Conservation (phyloP, 2,113 vertebrate species). For the Rattus rattus region DNA sequence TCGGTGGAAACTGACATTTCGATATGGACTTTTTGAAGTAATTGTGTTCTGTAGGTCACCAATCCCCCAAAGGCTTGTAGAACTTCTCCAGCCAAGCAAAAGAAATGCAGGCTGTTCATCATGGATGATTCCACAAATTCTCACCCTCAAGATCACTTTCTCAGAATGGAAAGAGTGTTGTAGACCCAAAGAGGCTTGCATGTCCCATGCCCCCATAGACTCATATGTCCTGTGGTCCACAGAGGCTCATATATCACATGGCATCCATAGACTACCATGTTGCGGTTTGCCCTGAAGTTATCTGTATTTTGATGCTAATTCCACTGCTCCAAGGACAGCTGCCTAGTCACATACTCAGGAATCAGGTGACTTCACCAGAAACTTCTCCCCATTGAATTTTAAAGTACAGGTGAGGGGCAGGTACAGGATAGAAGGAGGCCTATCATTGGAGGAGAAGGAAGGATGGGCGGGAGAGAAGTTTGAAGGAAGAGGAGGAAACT, state of each 20-base stretch:
- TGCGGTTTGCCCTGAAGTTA: too few relatives aligned
- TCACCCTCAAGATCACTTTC: background rate
- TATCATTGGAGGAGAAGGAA: too few relatives aligned
- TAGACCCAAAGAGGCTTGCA: background rate
- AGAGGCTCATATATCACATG: background rate
- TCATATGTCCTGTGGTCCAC: background rate
- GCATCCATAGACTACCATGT: too few relatives aligned
- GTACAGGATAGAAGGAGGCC: too few relatives aligned
- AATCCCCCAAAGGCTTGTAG: background rate
- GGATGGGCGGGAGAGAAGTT: too few relatives aligned
- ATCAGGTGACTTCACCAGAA: too few relatives aligned
- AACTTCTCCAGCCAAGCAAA: constrained; percentile 7
- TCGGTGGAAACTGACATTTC: background rate
- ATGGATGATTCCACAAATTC: background rate
- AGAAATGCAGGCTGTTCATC: background rate
- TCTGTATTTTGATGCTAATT: too few relatives aligned
- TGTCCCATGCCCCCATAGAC: background rate
- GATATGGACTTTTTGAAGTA: background rate
- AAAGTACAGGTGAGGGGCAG: too few relatives aligned
- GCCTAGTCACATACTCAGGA: too few relatives aligned
- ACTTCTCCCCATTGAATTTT: too few relatives aligned
- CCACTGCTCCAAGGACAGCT: too few relatives aligned
- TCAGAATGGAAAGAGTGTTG: background rate
- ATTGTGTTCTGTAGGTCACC: background rate
- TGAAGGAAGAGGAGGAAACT: too few relatives aligned